Conservation (phyloP, 2,888 invertebrate species). For the Drosophila maculinotata region DNA sequence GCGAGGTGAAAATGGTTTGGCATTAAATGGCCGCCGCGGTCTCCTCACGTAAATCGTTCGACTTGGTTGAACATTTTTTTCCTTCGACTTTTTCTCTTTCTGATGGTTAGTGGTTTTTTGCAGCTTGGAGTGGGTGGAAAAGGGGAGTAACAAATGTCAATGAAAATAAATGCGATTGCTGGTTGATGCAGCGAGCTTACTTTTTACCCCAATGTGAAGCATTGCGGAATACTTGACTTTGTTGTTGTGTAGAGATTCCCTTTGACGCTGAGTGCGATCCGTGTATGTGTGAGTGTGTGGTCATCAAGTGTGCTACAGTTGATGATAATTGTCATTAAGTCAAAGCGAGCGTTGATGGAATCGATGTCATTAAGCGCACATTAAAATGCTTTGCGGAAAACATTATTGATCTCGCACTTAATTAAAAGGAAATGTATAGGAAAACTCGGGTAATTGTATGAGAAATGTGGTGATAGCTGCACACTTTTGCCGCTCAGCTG, state of each 20-base stretch:
- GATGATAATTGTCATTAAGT: conserved; percentile 59
- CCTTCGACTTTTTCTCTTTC: conserved; percentile 8
- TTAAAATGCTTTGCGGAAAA: conserved; percentile 13
- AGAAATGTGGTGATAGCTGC: neutral
- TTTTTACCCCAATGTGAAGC: conserved; percentile 48
- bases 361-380: conserved; percentile 42
- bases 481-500: conserved; percentile 2
- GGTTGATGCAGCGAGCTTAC: conserved; percentile 58
- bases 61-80: conserved; percentile 55
- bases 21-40: conserved; percentile 74
- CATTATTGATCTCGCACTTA: conserved; percentile 50
- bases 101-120: conserved; percentile 47
- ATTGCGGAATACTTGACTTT: conserved; percentile 45
- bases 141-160: conserved; percentile 64
- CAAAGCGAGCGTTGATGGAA: conserved; percentile 45
- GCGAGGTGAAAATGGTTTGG: conserved; percentile 32
- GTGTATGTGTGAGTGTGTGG: conserved; percentile 24
- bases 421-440: conserved; percentile 48
- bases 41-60: conserved; percentile 72
- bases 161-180: conserved; percentile 73
- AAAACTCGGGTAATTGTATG: conserved; percentile 8
- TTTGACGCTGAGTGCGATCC: conserved; percentile 39
- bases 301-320: conserved; percentile 45
- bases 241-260: conserved; percentile 48
- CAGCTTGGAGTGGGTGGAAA: conserved; percentile 4